phyloP scores from a whole-genome alignment of 2,797 vertebrate genomes.

The Lepilemur ruficaudatus region DNA sequence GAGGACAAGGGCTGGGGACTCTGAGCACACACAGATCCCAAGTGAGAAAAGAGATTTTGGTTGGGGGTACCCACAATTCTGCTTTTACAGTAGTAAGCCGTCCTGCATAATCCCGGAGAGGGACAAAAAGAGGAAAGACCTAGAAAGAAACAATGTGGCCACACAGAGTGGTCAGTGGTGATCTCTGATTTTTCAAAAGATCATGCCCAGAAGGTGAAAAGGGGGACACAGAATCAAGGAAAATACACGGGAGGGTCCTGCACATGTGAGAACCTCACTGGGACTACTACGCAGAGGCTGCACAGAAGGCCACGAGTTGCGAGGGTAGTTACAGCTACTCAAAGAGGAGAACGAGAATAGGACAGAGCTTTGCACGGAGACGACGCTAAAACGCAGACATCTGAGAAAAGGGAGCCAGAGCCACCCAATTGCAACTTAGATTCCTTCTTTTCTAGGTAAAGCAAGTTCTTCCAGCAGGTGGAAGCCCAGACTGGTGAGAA shows the following conservation, averaged over 20 bases:
- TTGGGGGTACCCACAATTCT: neutral
- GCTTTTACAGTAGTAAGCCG: neutral
- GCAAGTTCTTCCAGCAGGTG: neutral
- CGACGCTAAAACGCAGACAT: neutral
- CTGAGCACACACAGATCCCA: neutral
- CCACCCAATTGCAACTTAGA: neutral
- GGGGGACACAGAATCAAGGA: too few species aligned
- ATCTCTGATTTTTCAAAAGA: neutral
- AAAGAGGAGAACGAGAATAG: neutral
- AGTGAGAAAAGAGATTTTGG: neutral
- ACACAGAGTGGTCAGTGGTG: neutral
- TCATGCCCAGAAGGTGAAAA: neutral
- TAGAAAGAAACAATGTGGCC: neutral
- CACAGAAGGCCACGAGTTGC: rapidly evolving
- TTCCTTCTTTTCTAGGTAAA: neutral
- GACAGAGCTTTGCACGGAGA: neutral
- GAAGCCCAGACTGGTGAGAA: neutral
- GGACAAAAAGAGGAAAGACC: neutral
- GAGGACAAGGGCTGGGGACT: neutral
- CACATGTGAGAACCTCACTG: neutral
- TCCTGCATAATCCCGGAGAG: neutral
- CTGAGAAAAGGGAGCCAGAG: neutral
- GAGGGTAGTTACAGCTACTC: neutral
- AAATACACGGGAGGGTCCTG: rapidly evolving
- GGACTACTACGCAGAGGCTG: neutral